Conservation (phyloP, 2,113 vertebrate genomes). For the Illadopsis cleaveri region DNA sequence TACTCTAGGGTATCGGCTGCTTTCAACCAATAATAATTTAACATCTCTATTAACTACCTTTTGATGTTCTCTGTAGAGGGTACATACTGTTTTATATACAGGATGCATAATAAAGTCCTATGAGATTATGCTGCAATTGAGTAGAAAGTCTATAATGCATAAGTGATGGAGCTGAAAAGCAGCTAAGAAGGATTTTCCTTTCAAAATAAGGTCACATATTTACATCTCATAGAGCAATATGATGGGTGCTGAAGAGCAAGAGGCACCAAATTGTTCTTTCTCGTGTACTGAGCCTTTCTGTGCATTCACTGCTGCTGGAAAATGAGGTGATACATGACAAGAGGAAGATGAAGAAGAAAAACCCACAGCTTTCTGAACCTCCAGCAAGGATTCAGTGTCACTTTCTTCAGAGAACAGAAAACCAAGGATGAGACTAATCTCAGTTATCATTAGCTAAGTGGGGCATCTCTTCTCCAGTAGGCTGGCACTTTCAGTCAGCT, state of each 20-base stretch:
- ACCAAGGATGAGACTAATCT: neutral
- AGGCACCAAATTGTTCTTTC: neutral
- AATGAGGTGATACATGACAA: neutral
- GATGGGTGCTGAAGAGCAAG: neutral
- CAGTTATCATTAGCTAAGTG: neutral
- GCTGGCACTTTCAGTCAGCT: neutral
- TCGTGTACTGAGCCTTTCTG: neutral
- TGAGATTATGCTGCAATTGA: constrained; percentile 64
- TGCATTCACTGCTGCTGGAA: neutral
- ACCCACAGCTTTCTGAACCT: neutral
- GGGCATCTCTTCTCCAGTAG: neutral
- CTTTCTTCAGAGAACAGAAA: neutral
- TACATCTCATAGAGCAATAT: constrained; percentile 27
- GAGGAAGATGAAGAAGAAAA: neutral
- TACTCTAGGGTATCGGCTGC: constrained; percentile 46
- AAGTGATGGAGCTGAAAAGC: constrained; percentile 46
- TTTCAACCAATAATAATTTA: constrained; percentile 77
- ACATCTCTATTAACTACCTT: constrained; percentile 69
- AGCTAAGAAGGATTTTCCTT: constrained; percentile 49
- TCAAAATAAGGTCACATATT: constrained; percentile 59
- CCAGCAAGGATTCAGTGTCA: neutral
- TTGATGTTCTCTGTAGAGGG: constrained; percentile 61
- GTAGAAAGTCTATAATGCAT: constrained; percentile 62
- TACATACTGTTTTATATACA: constrained; percentile 65
- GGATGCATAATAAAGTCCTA: constrained; percentile 59